These are phyloP conservation scores for Nothocercus julius DNA, from an alignment of 2,113 vertebrate species.

Conservation along the genomic window DNA sequence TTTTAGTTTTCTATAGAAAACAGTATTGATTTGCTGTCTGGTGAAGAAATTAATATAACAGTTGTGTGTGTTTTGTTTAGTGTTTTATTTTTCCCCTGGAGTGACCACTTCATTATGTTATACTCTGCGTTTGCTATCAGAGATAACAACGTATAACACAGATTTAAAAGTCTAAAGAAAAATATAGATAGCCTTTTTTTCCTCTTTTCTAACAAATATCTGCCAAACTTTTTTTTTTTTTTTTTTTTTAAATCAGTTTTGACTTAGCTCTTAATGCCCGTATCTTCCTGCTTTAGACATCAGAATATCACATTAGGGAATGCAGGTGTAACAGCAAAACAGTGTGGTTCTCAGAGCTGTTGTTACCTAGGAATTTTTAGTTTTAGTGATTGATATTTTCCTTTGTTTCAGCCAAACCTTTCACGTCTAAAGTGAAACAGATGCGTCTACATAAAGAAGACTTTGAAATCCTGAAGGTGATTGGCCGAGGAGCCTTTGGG, in stretches of 20 bases:
- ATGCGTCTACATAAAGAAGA: conserved; percentile 98
- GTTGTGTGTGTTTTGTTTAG: neutral
- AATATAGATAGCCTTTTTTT: neutral
- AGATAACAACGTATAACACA: neutral
- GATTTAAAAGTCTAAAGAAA: neutral
- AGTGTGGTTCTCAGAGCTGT: neutral
- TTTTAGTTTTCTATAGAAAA: neutral
- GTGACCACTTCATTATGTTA: neutral
- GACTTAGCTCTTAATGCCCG: neutral
- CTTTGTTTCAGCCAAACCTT: conserved; percentile 91
- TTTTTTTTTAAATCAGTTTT: neutral
- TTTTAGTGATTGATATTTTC: conserved; percentile 28
- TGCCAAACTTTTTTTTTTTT: neutral
- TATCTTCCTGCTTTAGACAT: conserved; percentile 3
- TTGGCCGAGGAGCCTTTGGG: conserved; percentile 97
- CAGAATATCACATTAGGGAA: neutral
- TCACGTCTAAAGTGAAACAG: conserved; percentile 97
- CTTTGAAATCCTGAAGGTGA: conserved; percentile 99
- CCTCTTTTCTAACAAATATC: neutral
- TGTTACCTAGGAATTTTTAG: neutral
- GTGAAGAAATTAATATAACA: neutral
- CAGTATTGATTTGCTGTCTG: neutral
- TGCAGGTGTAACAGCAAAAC: neutral
- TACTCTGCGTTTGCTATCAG: neutral
- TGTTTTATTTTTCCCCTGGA: neutral